phyloP scores from a whole-genome alignment of 2,113 vertebrate genomes.

The Phalacrocorax pelagicus region DNA sequence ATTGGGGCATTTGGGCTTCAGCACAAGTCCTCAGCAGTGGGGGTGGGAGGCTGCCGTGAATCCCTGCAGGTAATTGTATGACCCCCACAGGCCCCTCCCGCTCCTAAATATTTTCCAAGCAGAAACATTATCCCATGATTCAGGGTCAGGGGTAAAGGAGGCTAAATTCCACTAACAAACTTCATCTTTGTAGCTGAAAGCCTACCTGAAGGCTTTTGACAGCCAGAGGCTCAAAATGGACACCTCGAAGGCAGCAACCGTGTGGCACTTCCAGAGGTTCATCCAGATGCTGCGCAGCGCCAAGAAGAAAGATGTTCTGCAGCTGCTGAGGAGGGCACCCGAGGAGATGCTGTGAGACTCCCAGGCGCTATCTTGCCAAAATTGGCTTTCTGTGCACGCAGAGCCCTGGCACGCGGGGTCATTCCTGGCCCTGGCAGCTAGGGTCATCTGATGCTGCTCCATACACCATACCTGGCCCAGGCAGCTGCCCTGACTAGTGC shows the following conservation, averaged over 20 bases:
- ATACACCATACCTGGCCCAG: background rate
- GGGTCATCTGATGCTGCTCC: background rate
- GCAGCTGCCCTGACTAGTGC: background rate
- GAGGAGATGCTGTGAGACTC: slow-evolving; percentile 50
- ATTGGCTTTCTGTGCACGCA: accelerated
- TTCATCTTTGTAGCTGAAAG: slow-evolving; percentile 44
- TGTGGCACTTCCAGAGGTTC: slow-evolving; percentile 48
- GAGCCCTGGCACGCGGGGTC: background rate
- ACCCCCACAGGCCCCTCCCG: background rate
- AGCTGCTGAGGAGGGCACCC: slow-evolving; percentile 16
- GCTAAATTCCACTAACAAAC: background rate
- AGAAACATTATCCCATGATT: accelerated
- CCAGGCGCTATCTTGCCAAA: background rate
- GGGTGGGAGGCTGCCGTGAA: background rate
- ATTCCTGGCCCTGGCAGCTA: background rate
- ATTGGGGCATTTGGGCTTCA: background rate
- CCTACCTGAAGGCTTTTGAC: slow-evolving; percentile 47
- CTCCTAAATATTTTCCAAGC: background rate
- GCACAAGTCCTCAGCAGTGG: background rate
- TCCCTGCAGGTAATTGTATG: background rate
- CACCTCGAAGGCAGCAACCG: background rate
- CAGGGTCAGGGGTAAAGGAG: background rate
- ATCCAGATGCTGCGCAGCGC: slow-evolving; percentile 42
- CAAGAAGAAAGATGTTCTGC: slow-evolving; percentile 61
- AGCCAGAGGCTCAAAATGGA: background rate